Conservation (phyloP, 2,888 invertebrate genomes). For the Cylloceria caligata region DNA sequence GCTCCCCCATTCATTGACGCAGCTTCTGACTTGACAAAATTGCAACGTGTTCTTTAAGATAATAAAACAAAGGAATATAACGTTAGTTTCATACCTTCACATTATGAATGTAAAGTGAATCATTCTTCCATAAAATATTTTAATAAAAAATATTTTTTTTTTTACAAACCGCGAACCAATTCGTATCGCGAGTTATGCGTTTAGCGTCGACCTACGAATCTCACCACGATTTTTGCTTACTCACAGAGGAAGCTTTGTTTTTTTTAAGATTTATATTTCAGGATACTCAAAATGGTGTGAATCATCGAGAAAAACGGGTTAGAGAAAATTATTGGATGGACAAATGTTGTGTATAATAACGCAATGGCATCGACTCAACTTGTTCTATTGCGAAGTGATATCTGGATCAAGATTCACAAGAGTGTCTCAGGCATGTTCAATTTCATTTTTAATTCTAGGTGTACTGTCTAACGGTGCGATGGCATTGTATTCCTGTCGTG, state of each 20-base stretch:
- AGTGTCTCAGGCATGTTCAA: not conserved
- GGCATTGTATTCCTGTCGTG: conserved; percentile 51
- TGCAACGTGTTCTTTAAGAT: not conserved
- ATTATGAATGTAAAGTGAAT: no score
- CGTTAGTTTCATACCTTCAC: no score
- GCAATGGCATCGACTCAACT: conserved; percentile 1
- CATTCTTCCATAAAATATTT: no score
- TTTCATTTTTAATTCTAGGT: conserved; percentile 37
- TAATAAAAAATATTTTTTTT: no score
- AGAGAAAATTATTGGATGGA: no score
- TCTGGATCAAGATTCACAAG: not conserved
- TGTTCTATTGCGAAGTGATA: not conserved
- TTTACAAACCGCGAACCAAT: no score
- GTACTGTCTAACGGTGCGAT: conserved; percentile 53
- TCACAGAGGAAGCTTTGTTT: no score
- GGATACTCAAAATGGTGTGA: no score
- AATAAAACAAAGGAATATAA: not conserved
- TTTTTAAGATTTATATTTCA: no score
- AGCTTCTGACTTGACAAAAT: not conserved
- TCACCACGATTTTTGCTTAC: no score
- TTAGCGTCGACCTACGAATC: no score
- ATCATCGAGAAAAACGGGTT: not conserved
- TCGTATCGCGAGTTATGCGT: no score
- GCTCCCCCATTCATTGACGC: not conserved
- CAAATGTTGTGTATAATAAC: not conserved